Evolutionary conservation across 2,113 vertebrate species (phyloP).

Genomic region (Tetrax tetrax): DNA sequence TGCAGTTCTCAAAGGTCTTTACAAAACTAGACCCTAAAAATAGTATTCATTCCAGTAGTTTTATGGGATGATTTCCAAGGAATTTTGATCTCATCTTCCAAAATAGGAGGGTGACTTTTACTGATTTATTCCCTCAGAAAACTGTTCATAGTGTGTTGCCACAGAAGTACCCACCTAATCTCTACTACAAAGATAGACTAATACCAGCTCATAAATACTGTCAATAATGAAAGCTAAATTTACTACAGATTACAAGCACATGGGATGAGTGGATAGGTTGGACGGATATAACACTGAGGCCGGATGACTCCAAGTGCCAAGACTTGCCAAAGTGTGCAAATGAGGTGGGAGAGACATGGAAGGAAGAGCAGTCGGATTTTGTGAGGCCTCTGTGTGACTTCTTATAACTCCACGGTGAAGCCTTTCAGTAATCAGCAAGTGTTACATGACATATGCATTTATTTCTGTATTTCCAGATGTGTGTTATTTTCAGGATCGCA

Average conservation of each 20-base stretch:
- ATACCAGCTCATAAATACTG: not conserved
- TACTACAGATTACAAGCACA: not conserved
- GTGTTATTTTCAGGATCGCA: not conserved
- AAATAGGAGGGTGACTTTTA: not conserved
- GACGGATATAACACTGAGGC: not conserved
- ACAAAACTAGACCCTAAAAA: not conserved
- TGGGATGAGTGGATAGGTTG: not conserved
- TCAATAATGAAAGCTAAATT: not conserved
- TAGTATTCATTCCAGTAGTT: not conserved
- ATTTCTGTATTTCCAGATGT: conserved; percentile 1
- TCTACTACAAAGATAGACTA: not conserved
- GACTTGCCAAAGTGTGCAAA: not conserved
- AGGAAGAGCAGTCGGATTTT: not conserved
- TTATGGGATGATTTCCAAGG: not conserved
- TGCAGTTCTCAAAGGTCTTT: not conserved
- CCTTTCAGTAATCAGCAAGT: not conserved
- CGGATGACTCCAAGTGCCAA: not conserved
- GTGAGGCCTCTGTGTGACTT: not conserved
- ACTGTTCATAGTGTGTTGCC: not conserved
- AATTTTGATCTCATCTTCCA: not conserved
- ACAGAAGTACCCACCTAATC: not conserved
- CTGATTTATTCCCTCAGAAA: not conserved
- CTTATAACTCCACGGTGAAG: not conserved
- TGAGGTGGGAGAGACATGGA: not conserved
- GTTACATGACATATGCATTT: not conserved